A percentile compares a stretch with the other conserved stretches of the same genome.
Conservation (phyloP, 2,797 vertebrate genomes). For the Sebastes steindachneri region DNA sequence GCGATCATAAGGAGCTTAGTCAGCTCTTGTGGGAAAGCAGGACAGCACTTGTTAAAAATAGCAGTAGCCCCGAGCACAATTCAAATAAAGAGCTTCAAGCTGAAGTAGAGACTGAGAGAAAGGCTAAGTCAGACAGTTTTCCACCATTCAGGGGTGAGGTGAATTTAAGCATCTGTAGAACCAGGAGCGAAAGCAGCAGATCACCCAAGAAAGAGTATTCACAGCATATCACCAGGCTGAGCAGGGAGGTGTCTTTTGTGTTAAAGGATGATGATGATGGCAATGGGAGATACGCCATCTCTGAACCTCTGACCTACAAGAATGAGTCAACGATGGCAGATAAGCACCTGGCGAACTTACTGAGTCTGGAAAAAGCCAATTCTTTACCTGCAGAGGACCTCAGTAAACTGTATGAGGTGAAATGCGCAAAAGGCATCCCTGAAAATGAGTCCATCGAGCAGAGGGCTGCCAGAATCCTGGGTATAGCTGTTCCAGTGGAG, state of each 20-base stretch:
- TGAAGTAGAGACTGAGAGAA: constrained; percentile 28
- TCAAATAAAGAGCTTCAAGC: constrained; percentile 44
- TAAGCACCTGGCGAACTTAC: constrained; percentile 81
- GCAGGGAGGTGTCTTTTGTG: constrained; percentile 47
- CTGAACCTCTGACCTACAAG: constrained; percentile 70
- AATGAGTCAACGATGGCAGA: constrained; percentile 82
- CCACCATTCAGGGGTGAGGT: constrained; percentile 34
- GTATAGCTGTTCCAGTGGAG: constrained; percentile 93
- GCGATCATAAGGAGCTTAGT: constrained; percentile 62
- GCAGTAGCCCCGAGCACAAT: constrained; percentile 58
- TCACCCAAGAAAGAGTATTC: constrained; percentile 45
- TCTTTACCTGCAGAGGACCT: constrained; percentile 78
- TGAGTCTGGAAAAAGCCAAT: constrained; percentile 81
- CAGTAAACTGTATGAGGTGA: constrained; percentile 84
- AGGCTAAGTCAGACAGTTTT: constrained; percentile 29
- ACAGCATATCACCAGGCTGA: constrained; percentile 27
- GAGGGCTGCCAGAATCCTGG: constrained; percentile 94
- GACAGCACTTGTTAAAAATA: constrained; percentile 48
- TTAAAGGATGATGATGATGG: constrained; percentile 33
- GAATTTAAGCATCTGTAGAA: constrained; percentile 53
- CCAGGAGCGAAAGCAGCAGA: constrained; percentile 60
- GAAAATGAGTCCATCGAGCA: constrained; percentile 92
- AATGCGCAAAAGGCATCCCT: constrained; percentile 86
- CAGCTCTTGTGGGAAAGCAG: constrained; percentile 63
- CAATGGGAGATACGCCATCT: constrained; percentile 49